These are phyloP conservation scores for Okapia johnstoni DNA, from an alignment of 2,113 vertebrate genomes.

Conservation along the genomic window DNA sequence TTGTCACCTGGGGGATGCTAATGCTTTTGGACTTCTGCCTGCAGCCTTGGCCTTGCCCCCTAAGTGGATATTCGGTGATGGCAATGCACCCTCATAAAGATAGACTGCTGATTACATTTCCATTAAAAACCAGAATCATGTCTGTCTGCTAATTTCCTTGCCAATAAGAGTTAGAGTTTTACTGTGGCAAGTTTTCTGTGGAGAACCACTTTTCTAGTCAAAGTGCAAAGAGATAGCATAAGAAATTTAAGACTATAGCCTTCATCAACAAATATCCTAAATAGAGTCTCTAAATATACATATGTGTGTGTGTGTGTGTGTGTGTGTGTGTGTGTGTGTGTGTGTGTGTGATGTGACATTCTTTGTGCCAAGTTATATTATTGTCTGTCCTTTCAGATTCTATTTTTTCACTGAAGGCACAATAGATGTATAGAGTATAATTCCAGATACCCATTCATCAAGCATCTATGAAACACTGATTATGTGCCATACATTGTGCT, in stretches of 20 bases:
- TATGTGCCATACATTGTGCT: not conserved
- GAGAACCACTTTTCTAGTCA: conserved; percentile 47
- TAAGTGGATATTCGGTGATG: conserved; percentile 74
- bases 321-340: not conserved
- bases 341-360: not conserved
- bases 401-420: not conserved
- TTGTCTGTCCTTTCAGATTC: not conserved
- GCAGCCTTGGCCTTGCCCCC: conserved; percentile 69
- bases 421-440: not conserved
- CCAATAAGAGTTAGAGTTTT: conserved; percentile 50
- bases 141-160: conserved; percentile 78
- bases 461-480: not conserved
- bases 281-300: conserved; percentile 9
- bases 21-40: conserved; percentile 79
- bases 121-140: conserved; percentile 78
- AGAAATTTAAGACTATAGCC: conserved; percentile 31
- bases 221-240: conserved; percentile 15
- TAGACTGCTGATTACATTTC: conserved; percentile 81
- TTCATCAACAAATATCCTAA: conserved; percentile 49
- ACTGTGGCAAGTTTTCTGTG: conserved; percentile 52
- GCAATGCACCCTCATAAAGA: conserved; percentile 75
- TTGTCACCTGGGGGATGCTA: conserved; percentile 76
- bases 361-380: not conserved
- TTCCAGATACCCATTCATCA: not conserved
- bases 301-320: not conserved